Base-by-base conservation (phyloP, 2,888 invertebrate species). In the Volucella zonaria region DNA sequence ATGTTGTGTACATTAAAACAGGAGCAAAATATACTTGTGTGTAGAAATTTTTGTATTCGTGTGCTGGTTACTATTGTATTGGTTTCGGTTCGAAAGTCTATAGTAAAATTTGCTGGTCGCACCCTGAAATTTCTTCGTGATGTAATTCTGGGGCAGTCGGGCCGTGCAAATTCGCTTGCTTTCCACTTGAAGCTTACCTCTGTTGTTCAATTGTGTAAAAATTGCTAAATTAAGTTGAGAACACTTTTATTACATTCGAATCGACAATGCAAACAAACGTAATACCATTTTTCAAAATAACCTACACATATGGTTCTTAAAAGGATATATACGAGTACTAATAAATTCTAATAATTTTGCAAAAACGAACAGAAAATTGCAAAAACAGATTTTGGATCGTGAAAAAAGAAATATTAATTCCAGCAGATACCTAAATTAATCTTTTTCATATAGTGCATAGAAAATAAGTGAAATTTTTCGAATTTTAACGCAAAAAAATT, bases 61-160 rank as follows among this genome's bases (percentile, higher is more conserved):
- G 73, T 85, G 52, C 42, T 68, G 12, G 14, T 18, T 75, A 67
- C 58, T 73, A 61, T 68, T 77, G 85, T 85, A 51, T 85, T 64
- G 82, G 82, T 86, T 82, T 70, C 71, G 58, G 78, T 64, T 86
- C 70, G 67, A 73, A 77, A 86, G 81, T 66, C 77, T 66, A 82
- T 70, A 86, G 77, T 74, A 74, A 86, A 86, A 86, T 78, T 85
- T 85, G 85, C 76, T 88, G 89, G 89, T 89, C 88, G 89, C 90
- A 90, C 91, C 91, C 91, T 88, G 90, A 91, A 90, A 88, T 90
- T 89, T 89, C 88, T 88, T 90, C 89, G 90, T 90, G 90, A 90
- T 91, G 90, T 89, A 90, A 91, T 89, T 88, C 89, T 88, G 88
- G 89, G 90, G 89, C 90, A 90, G 90, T 90, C 90, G 90, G 89